These are phyloP conservation scores for Campylorhamphus procurvoides DNA, from an alignment of 2,113 vertebrate genomes.

Conservation along the genomic window DNA sequence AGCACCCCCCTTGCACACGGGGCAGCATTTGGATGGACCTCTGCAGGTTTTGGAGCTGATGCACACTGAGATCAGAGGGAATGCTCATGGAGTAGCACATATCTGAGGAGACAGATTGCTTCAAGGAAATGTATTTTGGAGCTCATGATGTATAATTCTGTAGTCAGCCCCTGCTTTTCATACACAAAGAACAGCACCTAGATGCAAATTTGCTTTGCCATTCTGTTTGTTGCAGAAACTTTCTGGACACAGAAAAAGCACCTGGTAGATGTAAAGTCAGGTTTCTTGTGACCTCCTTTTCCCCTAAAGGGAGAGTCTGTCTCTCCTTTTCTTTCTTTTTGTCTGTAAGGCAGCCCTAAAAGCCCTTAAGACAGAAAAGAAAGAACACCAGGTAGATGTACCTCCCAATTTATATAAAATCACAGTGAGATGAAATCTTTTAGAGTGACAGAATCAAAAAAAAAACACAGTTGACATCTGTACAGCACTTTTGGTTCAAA, in stretches of 20 bases:
- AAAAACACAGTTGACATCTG: too few relatives aligned
- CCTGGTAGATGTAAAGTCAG: neutral
- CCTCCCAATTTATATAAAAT: neutral
- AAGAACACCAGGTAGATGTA: neutral
- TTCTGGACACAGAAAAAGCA: neutral
- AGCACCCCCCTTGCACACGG: accelerated
- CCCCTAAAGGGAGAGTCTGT: neutral
- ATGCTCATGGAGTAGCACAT: accelerated
- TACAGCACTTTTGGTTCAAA: neutral
- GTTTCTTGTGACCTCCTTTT: neutral
- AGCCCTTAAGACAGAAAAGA: neutral
- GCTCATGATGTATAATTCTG: neutral
- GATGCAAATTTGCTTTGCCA: neutral
- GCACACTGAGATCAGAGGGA: neutral
- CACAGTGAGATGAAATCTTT: neutral
- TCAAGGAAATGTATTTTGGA: neutral
- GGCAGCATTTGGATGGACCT: neutral
- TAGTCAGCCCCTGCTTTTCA: neutral
- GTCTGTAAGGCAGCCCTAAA: neutral
- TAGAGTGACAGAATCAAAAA: neutral
- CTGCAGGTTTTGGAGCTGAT: neutral
- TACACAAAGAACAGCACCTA: neutral
- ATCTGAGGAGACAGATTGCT: accelerated
- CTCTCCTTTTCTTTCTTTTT: neutral
- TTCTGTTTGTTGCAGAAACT: neutral